Evolutionary conservation across 2,888 invertebrate genomes (phyloP).

Genomic region (Teleiodes luculella): DNA sequence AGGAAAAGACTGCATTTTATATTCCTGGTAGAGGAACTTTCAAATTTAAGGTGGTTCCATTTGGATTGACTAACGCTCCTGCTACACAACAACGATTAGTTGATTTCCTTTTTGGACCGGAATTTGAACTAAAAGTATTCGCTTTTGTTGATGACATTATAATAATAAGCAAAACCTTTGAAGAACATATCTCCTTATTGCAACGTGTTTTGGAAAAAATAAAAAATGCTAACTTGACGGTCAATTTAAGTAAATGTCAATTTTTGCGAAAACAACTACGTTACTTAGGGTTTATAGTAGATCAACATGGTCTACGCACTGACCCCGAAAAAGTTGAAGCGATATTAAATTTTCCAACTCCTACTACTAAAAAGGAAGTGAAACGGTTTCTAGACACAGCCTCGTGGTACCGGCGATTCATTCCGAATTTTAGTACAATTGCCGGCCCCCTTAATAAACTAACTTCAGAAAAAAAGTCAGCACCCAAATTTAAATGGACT

Average conservation of each 20-base stretch:
- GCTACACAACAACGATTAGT: constrained; percentile 13
- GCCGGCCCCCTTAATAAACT: constrained; percentile 13
- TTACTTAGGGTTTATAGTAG: constrained; percentile 7
- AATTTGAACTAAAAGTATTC: constrained; percentile 17
- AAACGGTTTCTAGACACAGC: too few species aligned
- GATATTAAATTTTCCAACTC: constrained; percentile 22
- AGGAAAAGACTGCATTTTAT: constrained; percentile 9
- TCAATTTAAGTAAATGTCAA: neutral
- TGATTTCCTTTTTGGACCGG: constrained; percentile 11
- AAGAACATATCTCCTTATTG: neutral
- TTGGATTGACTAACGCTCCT: constrained; percentile 21
- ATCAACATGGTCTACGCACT: constrained; percentile 15
- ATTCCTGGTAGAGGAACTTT: neutral
- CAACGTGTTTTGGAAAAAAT: neutral
- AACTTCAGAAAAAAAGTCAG: too few species aligned
- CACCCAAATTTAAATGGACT: neutral
- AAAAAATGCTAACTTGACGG: neutral
- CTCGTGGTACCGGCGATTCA: constrained; percentile 17
- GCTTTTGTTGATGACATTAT: constrained; percentile 26
- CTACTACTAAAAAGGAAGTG: constrained; percentile 21
- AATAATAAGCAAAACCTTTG: neutral
- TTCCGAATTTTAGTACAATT: constrained; percentile 21
- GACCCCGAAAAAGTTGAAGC: constrained; percentile 21
- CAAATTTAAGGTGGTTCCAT: neutral
- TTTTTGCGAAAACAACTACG: neutral